Conservation (phyloP, 1,140 invertebrate genomes). For the Anastrepha ludens region DNA sequence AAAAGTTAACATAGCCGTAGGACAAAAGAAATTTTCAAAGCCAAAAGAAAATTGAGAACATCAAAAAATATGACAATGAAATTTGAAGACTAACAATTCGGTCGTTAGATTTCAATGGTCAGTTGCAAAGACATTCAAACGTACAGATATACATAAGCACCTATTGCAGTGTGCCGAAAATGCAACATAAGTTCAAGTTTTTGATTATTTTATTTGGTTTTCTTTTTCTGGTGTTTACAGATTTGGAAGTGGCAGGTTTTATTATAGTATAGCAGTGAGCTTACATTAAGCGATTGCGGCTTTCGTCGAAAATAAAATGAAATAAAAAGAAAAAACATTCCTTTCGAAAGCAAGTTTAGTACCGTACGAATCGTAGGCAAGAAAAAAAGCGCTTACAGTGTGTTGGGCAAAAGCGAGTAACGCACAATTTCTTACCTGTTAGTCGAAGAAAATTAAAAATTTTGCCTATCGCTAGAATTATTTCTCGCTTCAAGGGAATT, state of each 20-base stretch:
- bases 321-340: not conserved
- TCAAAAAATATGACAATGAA: constrained; percentile 32
- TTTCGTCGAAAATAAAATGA: not conserved
- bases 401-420: no score
- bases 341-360: not conserved
- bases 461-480: no score
- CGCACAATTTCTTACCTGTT: no score
- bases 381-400: not conserved
- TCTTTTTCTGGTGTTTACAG: not conserved
- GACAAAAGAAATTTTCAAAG: not conserved
- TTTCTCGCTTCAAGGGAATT: no score
- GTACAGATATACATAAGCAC: no score
- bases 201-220: not conserved
- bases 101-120: no score
- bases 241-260: not conserved
- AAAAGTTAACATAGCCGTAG: no score
- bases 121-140: no score
- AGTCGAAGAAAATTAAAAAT: no score
- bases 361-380: not conserved
- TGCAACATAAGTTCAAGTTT: constrained; percentile 39
- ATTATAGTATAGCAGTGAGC: not conserved
- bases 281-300: not conserved
- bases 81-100: not conserved
- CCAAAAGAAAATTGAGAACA: not conserved
- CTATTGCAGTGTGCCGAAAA: not conserved